Base-by-base conservation (phyloP, 2,888 invertebrate species). In the Dryobota labecula region DNA sequence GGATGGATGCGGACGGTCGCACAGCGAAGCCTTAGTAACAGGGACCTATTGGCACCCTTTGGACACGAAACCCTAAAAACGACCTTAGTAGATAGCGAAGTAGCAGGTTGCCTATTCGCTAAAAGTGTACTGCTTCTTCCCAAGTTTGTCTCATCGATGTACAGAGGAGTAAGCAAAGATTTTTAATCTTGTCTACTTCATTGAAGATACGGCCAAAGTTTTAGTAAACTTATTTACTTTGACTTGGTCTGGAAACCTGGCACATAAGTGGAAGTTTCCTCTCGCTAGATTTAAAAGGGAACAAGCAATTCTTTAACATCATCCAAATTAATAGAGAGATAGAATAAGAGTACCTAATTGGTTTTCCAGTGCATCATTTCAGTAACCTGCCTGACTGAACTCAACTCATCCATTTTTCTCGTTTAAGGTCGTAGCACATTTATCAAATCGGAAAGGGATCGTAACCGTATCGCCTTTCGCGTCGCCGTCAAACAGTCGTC, bases 131-230 rank as follows among this genome's bases (percentile, higher is more conserved):
- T 27, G 36, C 13, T n/a, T 24, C 11, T 57, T 45, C 0, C 11
- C 6, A 70, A 78, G 72, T 56, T 36, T 45, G 7, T 24, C 47
- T 33, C 27, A 43, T 33, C 27, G 24, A 36, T 43, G 41, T 60
- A 33, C 9, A 38, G 57, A 41, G 9, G 2, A 11, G 18, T 56
- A 54, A 45, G 41, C 11, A 41, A 78, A 62, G 24, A 78, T 78
- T 76, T 74, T 78, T 63, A 76, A 80, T 80, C 54, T 41, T 58
- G 63, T 54, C 57, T 15, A 20, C 27, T 47, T 58, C 57, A 56
- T 33, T 38, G 38, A 68, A 13, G 60, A 43, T 53, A 54, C 27
- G 38, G 60, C 8, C 15, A 15, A 76, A 78, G 76, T 76, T 75
- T 65, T 43, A 27, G 20, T 5, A n/a, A 58, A 27, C 41, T 65